Percentiles rank a stretch among this genome's conserved stretches.
These are phyloP conservation scores for Conomelus anceps DNA, from an alignment of 2,888 invertebrate species.

Conservation along the genomic window DNA sequence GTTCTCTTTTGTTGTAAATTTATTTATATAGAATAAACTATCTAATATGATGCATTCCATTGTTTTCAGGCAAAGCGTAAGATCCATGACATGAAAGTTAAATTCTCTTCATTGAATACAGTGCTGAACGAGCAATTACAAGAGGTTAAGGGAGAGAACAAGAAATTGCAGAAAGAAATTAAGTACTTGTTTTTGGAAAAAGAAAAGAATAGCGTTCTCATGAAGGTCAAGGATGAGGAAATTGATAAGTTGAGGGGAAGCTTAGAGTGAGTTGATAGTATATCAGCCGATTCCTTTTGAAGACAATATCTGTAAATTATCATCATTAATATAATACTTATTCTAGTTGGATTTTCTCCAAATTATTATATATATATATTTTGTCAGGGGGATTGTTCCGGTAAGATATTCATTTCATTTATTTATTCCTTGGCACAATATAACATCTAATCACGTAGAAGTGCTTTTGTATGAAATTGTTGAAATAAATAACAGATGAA, in stretches of 20 bases:
- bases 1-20: too few relatives aligned
- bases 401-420: too few relatives aligned
- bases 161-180: background rate
- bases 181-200: background rate
- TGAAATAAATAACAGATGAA: too few relatives aligned
- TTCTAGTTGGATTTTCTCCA: too few relatives aligned
- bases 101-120: background rate
- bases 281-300: background rate
- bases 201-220: background rate
- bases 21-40: too few relatives aligned
- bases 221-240: background rate
- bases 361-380: too few relatives aligned
- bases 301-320: background rate
- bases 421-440: too few relatives aligned
- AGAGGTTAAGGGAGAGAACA: background rate
- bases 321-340: too few relatives aligned
- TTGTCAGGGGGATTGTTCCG: too few relatives aligned
- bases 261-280: background rate
- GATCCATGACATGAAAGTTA: background rate
- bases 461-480: too few relatives aligned
- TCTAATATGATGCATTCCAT: background rate
- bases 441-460: too few relatives aligned
- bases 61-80: background rate
- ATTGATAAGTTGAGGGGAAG: background rate
- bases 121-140: background rate